Evolutionary conservation across 2,797 vertebrate species (phyloP).

Genomic region (Jordanella pulchra): DNA sequence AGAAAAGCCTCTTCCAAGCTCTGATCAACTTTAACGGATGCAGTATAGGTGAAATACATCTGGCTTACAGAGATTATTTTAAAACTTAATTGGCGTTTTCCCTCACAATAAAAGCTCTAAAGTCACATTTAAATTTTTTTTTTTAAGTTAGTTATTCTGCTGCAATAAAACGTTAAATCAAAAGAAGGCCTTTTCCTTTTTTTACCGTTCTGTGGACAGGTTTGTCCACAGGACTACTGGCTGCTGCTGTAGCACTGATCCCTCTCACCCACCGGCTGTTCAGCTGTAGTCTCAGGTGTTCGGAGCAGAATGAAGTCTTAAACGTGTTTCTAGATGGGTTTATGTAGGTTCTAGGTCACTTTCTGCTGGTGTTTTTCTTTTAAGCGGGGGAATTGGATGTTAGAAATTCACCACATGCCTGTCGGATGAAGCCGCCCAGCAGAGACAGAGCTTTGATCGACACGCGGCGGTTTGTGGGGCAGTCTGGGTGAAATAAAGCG

Average conservation of each 20-base stretch:
- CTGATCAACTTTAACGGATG: no score
- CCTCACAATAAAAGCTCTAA: neutral
- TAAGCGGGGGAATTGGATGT: neutral
- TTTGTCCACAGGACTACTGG: slow-evolving; percentile 15
- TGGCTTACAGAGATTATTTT: no score
- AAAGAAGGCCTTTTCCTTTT: neutral
- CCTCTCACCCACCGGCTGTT: slow-evolving; percentile 39
- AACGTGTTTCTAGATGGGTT: slow-evolving; percentile 18
- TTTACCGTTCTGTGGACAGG: neutral
- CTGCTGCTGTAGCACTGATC: slow-evolving; percentile 41
- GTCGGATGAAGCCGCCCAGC: neutral
- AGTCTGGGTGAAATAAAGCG: neutral
- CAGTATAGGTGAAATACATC: no score
- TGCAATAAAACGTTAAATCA: neutral
- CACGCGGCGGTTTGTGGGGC: neutral
- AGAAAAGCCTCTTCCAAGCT: no score
- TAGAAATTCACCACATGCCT: slow-evolving; percentile 12
- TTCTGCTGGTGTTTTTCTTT: slow-evolving; percentile 14
- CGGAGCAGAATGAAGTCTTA: slow-evolving; percentile 49
- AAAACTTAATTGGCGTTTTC: no score
- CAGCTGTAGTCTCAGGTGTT: slow-evolving; percentile 68
- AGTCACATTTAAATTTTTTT: neutral
- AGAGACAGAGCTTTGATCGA: neutral
- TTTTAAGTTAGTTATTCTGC: neutral
- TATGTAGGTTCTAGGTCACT: slow-evolving; percentile 17